Base-by-base conservation (phyloP, 92 coral and sea anemone genomes). In the Actinernus sp. region DNA sequence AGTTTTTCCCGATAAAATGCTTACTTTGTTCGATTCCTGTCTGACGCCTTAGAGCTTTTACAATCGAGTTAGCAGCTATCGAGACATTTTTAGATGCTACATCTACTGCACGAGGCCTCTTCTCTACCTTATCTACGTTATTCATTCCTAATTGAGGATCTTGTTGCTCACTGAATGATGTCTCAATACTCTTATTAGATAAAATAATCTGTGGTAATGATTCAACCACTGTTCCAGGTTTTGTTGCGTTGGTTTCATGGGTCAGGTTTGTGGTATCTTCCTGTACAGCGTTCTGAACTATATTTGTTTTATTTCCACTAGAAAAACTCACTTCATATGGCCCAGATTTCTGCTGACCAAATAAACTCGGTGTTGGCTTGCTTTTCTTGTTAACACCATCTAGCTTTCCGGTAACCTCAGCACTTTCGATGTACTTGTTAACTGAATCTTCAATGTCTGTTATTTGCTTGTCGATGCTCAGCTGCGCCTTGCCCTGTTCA, bases 391-490 rank as follows among this genome's bases (percentile, higher is more conserved):
- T 16, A 58, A 34, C 16, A 0, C 39, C 65, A 21, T 58, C 65
- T 4, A 57, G 11, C 37, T 53, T 57, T 23, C 87, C 87, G 25
- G 53, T 28, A 31, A 47, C 51, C 54, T 81, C 82, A 14, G 64
- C 82, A 17, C 47, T 55, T 26, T 73, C 37, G 30, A 73, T 63
- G 24, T 73, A 74, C 25, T 33, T 29, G 31, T 81, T 73, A 26
- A 81, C 45, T 14, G 79, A 39, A 51, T 73, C 76, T 27, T 81
- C 78, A 12, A 70, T 70, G 34, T 45, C 78, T 70, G 55, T 55
- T 24, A 70, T 57, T 39, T 68, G 49, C 28, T 53, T 68, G 10
- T 68, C 63, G 29, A 68, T 36, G n/a, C 19, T 46, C 2, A 6
- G 21, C 49, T 43, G 29, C 27, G 50, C 53, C 25, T 55, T 53